Base-by-base conservation (phyloP, 2,797 vertebrate genomes). In the Emys orbicularis region DNA sequence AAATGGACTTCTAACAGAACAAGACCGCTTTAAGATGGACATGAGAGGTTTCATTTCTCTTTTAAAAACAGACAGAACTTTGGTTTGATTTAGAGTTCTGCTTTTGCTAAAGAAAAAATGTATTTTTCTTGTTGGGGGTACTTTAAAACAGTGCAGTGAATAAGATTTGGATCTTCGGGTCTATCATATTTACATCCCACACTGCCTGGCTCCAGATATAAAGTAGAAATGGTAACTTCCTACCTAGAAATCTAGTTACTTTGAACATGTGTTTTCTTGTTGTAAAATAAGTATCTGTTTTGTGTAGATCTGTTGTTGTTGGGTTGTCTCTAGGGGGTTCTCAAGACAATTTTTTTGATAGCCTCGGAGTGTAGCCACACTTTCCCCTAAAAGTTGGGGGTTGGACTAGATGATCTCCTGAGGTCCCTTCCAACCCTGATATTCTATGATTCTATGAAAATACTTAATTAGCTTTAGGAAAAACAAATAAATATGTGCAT, bases 1-100 rank as follows among this genome's bases (percentile, higher is more conserved):
- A 92, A 53, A n/a, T 88, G 49, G 80, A 54, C 92, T 87, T 91
- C 57, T 93, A 1, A 81, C 92, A 65, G 77, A 93, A 84, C 23
- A 44, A 81, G 72, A 47, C 21, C 12, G 11, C 37, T 76, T 25
- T 76, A 47, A 76, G 72, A 68, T n/a, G 79, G n/a, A 68, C 4
- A 50, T 34, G 25, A 56, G 72, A 68, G 83, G 82, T 61, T 68
- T 65, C 1, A 53, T 37, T 27, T 31, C 6, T 77, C 3, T 21
- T 18, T 83, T 87, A 31, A 83, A 92, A 90, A 91, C 50, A 1
- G 2, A 86, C 34, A 79, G 4, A 84, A 83, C n/a, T 96, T 86
- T 85, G 47, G 12, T 53, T 92, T 90, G 31, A 56, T 90, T 95
- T 79, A 92, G 25, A 57, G 27, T 44, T 41, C 81, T n/a, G 5